Evolutionary conservation across 2,113 vertebrate species (phyloP).

Genomic region (Gallinago paraguaiae): DNA sequence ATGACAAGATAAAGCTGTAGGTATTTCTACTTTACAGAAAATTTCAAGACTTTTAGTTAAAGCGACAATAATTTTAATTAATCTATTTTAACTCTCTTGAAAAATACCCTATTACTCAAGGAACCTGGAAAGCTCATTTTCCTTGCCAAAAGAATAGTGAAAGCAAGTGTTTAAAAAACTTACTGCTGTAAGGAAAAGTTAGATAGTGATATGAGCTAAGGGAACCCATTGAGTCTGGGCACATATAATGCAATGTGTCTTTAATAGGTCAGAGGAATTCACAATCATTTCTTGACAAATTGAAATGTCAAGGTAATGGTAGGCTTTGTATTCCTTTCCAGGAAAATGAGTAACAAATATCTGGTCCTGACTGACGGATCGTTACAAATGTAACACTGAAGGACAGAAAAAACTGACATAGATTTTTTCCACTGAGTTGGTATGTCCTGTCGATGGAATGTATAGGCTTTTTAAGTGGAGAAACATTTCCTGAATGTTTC

Average conservation of each 20-base stretch:
- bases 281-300: neutral
- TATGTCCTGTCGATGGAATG: neutral
- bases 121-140: conserved; percentile 25
- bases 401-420: neutral
- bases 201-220: neutral
- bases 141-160: conserved; percentile 10
- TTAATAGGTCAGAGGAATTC: neutral
- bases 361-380: neutral
- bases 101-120: conserved; percentile 45
- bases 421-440: neutral
- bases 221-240: neutral
- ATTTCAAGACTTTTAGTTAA: neutral
- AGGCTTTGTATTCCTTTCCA: neutral
- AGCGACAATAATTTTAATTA: conserved; percentile 10
- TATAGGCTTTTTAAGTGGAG: neutral
- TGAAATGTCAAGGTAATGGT: conserved; percentile 13
- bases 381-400: neutral
- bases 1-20: neutral
- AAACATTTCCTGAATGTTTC: neutral
- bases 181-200: neutral
- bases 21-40: neutral
- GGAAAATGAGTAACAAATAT: conserved; percentile 16
- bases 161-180: conserved; percentile 25
- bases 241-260: neutral
- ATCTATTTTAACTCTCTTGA: conserved; percentile 5